A percentile compares a stretch with the other conserved stretches of the same genome.
phyloP scores from a whole-genome alignment of 2,113 vertebrate genomes.

The Pampusana beccarii region DNA sequence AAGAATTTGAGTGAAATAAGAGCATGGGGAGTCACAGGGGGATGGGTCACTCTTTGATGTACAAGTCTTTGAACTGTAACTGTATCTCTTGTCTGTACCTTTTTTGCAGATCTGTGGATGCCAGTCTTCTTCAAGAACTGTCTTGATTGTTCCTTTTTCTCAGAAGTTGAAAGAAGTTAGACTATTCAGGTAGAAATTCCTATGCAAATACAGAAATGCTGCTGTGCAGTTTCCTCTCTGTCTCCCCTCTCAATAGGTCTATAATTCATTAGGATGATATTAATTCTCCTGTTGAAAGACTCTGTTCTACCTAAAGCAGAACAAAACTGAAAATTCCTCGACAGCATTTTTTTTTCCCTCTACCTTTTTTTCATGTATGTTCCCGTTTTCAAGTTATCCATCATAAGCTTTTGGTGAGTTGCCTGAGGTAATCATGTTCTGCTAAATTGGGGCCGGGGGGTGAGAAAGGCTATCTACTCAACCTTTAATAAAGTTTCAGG shows the following conservation, averaged over 20 bases:
- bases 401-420: neutral
- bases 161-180: neutral
- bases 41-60: constrained; percentile 27
- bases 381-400: neutral
- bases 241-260: neutral
- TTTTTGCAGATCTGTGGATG: neutral
- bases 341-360: neutral
- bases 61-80: constrained; percentile 8
- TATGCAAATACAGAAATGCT: neutral
- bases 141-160: neutral
- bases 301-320: neutral
- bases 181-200: neutral
- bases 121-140: neutral
- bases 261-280: neutral
- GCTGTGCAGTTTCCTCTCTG: neutral
- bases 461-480: neutral
- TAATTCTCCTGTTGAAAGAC: neutral
- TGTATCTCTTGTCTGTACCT: neutral
- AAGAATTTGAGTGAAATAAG: constrained; percentile 44
- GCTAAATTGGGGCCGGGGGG: neutral
- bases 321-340: neutral
- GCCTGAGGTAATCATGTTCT: neutral
- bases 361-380: neutral
- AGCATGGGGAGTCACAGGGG: neutral
- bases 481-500: neutral